Conservation (phyloP, 2,113 vertebrate species). For the Sinocyclocheilus maitianheensis region DNA sequence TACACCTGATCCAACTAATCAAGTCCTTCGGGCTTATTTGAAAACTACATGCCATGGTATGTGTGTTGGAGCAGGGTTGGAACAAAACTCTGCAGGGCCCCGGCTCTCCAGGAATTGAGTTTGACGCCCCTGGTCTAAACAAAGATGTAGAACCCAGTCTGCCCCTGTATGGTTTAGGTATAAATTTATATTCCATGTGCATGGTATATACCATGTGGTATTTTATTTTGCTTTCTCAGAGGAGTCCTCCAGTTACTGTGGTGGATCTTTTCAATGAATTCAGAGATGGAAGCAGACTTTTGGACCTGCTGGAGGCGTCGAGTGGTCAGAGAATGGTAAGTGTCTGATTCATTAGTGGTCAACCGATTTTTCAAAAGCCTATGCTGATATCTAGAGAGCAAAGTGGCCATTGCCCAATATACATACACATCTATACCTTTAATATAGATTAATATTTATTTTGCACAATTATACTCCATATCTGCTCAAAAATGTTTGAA, state of each 20-base stretch:
- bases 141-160: too few species aligned
- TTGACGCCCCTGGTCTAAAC: too few species aligned
- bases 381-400: background rate
- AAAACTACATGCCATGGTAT: too few species aligned
- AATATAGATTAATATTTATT: background rate
- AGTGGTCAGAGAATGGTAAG: slow-evolving; percentile 89
- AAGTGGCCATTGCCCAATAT: background rate
- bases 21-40: too few species aligned
- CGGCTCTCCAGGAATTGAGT: too few species aligned
- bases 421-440: background rate
- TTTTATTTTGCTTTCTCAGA: slow-evolving; percentile 72
- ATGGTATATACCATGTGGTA: background rate
- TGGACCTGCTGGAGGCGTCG: slow-evolving; percentile 95
- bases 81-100: too few species aligned
- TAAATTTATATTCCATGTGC: background rate
- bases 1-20: too few species aligned
- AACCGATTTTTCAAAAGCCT: background rate
- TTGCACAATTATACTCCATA: background rate
- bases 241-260: slow-evolving; percentile 77
- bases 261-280: slow-evolving; percentile 88
- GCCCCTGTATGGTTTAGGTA: background rate
- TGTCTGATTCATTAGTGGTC: background rate
- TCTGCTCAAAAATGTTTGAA: background rate
- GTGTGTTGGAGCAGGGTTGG: too few species aligned
- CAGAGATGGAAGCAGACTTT: slow-evolving; percentile 82